These are phyloP conservation scores for Pollimyrus isidori DNA, from an alignment of 2,113 vertebrate species.

Conservation along the genomic window DNA sequence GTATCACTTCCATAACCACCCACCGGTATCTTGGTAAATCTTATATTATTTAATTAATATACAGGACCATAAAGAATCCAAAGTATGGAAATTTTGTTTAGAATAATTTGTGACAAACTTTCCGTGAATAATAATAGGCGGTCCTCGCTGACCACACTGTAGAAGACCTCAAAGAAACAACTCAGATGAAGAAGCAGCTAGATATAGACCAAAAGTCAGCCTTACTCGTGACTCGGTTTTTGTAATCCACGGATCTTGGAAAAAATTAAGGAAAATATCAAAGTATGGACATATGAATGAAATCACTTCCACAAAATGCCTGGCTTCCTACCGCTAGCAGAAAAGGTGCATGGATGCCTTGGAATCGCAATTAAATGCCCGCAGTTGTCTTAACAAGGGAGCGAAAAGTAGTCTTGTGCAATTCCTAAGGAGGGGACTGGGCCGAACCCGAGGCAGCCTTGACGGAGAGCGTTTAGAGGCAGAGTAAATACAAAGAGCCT, in stretches of 20 bases:
- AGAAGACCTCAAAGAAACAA: background rate
- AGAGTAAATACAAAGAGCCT: constrained; percentile 40
- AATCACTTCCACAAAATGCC: background rate
- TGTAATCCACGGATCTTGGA: background rate
- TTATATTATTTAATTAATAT: background rate
- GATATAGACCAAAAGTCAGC: background rate
- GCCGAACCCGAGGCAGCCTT: constrained; percentile 42
- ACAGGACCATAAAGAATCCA: background rate
- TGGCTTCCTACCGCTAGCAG: background rate
- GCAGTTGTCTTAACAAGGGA: constrained; percentile 1
- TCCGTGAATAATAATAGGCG: background rate
- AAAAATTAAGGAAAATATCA: background rate
- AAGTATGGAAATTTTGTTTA: background rate
- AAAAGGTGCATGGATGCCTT: background rate
- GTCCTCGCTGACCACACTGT: background rate
- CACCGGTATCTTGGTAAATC: background rate
- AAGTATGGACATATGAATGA: background rate
- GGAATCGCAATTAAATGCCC: background rate
- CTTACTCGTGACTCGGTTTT: background rate
- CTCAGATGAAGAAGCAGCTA: background rate
- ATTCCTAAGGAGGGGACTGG: constrained; percentile 25
- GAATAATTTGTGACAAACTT: background rate
- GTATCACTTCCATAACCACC: background rate
- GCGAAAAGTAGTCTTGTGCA: constrained; percentile 34
- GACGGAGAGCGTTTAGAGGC: constrained; percentile 35